Evolutionary conservation across 2,113 vertebrate species (phyloP).

Genomic region (Larimichthys crocea): DNA sequence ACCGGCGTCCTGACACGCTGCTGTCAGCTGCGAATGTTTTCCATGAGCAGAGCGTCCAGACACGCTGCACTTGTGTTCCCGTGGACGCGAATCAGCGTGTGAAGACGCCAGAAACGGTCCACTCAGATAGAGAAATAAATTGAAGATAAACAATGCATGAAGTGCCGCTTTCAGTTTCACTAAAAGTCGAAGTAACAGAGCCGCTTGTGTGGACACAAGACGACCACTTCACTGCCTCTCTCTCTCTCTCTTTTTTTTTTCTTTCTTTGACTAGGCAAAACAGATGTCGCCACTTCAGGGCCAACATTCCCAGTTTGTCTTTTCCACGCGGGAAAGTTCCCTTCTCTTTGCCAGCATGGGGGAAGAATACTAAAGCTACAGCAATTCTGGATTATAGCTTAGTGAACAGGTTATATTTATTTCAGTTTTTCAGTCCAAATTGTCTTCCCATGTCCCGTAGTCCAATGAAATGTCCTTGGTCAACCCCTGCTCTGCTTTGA

Average conservation of each 20-base stretch:
- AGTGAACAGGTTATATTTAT: slow-evolving; percentile 74
- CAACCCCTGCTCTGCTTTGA: slow-evolving; percentile 36
- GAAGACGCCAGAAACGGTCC: not conserved
- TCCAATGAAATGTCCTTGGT: slow-evolving; percentile 60
- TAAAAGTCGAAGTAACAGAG: slow-evolving; percentile 6
- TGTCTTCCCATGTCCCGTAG: slow-evolving; percentile 61
- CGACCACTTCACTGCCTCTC: slow-evolving; percentile 19
- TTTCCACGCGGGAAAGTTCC: slow-evolving; percentile 84
- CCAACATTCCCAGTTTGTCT: slow-evolving; percentile 81
- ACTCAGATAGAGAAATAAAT: not conserved
- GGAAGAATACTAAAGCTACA: slow-evolving; percentile 58
- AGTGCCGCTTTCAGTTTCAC: slow-evolving; percentile 22
- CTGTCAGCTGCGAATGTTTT: slow-evolving; percentile 36
- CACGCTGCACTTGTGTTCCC: not conserved
- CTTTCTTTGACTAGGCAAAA: slow-evolving; percentile 68
- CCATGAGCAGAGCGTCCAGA: slow-evolving; percentile 31
- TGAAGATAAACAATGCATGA: slow-evolving; percentile 1
- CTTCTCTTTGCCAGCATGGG: slow-evolving; percentile 71
- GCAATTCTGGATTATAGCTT: slow-evolving; percentile 79
- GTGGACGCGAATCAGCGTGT: not conserved
- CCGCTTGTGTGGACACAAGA: slow-evolving; percentile 48
- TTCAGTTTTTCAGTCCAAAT: slow-evolving; percentile 55
- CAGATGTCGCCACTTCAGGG: slow-evolving; percentile 77
- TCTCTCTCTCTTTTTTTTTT: slow-evolving; percentile 35
- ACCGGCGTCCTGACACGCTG: slow-evolving; percentile 24